phyloP scores from a whole-genome alignment of 2,797 vertebrate species.

The Pristis pectinata region DNA sequence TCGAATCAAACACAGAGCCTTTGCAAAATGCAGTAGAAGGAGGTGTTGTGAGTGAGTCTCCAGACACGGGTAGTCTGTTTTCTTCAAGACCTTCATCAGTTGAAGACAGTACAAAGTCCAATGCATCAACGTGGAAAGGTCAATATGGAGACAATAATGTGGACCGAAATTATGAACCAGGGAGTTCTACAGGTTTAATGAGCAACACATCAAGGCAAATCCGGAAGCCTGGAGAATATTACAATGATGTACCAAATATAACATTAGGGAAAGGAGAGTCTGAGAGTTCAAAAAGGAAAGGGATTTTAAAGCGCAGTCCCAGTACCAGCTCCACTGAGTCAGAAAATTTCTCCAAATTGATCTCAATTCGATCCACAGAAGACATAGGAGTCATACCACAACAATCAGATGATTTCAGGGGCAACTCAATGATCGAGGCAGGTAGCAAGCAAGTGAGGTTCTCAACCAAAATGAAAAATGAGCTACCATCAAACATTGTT shows the following conservation, averaged over 20 bases:
- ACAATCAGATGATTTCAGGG: background rate
- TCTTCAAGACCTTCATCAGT: constrained; percentile 20
- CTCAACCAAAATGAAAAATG: background rate
- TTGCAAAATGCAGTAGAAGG: background rate
- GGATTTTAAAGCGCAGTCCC: constrained; percentile 18
- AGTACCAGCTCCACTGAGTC: constrained; percentile 29
- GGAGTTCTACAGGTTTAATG: background rate
- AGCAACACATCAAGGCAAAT: background rate
- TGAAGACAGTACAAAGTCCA: background rate
- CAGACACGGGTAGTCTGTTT: background rate
- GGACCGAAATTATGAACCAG: background rate
- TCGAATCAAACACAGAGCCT: background rate
- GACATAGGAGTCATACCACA: background rate
- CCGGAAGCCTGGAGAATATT: background rate
- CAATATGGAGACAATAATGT: background rate
- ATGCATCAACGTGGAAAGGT: background rate
- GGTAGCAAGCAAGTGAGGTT: constrained; percentile 31
- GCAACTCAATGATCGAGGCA: background rate
- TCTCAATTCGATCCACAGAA: background rate
- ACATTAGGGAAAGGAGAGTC: background rate
- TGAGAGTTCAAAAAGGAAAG: constrained; percentile 20
- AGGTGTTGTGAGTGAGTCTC: background rate
- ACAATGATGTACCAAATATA: background rate
- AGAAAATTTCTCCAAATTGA: background rate
- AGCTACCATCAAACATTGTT: background rate